A percentile compares a stretch with the other conserved stretches of the same genome.
phyloP scores from a whole-genome alignment of 2,888 invertebrate species.

The Suillia variegata region DNA sequence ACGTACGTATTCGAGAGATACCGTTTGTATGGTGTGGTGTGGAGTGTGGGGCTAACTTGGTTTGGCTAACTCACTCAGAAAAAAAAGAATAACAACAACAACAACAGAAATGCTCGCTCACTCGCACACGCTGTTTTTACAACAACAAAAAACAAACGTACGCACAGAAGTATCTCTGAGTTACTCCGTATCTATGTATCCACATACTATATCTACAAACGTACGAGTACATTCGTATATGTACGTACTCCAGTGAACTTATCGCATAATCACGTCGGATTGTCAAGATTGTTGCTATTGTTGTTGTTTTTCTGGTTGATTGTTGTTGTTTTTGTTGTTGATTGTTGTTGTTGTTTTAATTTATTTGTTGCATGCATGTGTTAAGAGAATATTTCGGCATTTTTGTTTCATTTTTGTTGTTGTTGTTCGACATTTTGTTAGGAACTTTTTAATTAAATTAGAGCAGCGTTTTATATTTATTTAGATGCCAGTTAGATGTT shows the following conservation, averaged over 20 bases:
- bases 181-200: too few relatives aligned
- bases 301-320: constrained; percentile 13
- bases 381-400: too few relatives aligned
- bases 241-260: constrained; percentile 37
- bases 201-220: too few relatives aligned
- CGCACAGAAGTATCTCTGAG: too few relatives aligned
- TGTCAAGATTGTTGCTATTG: constrained; percentile 36
- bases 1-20: neutral
- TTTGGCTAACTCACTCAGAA: too few relatives aligned
- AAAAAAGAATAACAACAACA: too few relatives aligned
- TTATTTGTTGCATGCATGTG: neutral
- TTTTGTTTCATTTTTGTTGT: too few relatives aligned
- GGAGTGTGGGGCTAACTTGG: too few relatives aligned
- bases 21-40: neutral
- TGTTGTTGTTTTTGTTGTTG: constrained; percentile 25
- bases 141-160: too few relatives aligned
- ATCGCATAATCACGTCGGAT: constrained; percentile 49
- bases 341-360: constrained; percentile 10
- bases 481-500: too few relatives aligned
- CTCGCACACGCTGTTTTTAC: neutral
- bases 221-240: constrained; percentile 10
- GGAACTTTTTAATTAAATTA: neutral
- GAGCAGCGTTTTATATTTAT: too few relatives aligned
- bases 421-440: constrained; percentile 6
- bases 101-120: too few relatives aligned